A percentile compares a stretch with the other conserved stretches of the same genome.
Evolutionary conservation across 2,113 vertebrate species (phyloP).

Genomic region (Menura novaehollandiae): DNA sequence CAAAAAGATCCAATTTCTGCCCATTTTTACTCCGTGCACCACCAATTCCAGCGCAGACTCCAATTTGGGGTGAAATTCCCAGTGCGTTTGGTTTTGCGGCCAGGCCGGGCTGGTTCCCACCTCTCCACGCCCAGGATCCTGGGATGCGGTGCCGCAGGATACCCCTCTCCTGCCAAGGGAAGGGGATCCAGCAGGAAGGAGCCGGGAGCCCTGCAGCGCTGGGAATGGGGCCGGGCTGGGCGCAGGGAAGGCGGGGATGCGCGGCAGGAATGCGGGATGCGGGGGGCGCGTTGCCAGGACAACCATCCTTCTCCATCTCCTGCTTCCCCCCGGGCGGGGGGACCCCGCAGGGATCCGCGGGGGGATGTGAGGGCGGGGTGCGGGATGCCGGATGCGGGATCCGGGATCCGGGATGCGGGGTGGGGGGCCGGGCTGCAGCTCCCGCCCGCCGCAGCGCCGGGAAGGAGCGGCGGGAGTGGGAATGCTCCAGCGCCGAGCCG

Average conservation of each 20-base stretch:
- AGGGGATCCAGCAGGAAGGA: neutral
- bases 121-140: too few species aligned
- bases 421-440: neutral
- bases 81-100: neutral
- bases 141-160: neutral
- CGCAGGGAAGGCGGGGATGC: neutral
- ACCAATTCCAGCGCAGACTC: fast-evolving
- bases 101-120: neutral
- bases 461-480: neutral
- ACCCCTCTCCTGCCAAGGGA: neutral
- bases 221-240: neutral
- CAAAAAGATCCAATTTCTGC: neutral
- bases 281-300: slow-evolving; percentile 5
- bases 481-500: neutral
- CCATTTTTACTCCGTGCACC: neutral
- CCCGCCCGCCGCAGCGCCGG: neutral
- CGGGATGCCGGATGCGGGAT: neutral
- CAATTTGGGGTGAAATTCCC: fast-evolving
- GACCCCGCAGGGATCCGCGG: neutral
- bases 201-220: neutral
- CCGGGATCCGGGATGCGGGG: neutral
- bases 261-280: neutral
- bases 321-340: neutral
- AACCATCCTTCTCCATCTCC: neutral
- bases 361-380: neutral